Conservation (phyloP, 2,888 invertebrate genomes). For the Masnerella sp. region DNA sequence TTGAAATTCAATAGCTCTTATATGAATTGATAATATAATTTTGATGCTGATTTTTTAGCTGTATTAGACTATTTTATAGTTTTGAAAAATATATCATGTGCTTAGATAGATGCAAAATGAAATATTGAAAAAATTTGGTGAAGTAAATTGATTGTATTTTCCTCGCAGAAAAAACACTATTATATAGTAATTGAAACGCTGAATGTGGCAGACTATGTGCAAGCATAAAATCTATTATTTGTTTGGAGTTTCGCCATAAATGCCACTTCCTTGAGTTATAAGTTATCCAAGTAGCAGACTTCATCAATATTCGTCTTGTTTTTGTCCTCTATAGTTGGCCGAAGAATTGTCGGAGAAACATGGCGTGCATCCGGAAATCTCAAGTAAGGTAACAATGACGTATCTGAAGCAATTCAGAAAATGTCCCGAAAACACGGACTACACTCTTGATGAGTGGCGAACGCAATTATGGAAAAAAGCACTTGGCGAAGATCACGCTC, state of each 20-base stretch:
- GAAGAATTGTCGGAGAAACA: constrained; percentile 83
- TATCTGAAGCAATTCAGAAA: constrained; percentile 88
- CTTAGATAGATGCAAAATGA: too few species aligned
- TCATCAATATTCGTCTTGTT: constrained; percentile 59
- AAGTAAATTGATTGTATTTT: constrained; percentile 51
- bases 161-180: constrained; percentile 19
- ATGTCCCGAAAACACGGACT: constrained; percentile 87
- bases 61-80: too few species aligned
- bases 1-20: too few species aligned
- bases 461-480: constrained; percentile 87
- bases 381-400: constrained; percentile 82
- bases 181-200: constrained; percentile 38
- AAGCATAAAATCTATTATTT: constrained; percentile 43
- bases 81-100: too few species aligned
- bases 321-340: constrained; percentile 76
- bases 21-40: too few species aligned
- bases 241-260: constrained; percentile 55
- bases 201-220: constrained; percentile 47
- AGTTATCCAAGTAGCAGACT: constrained; percentile 25
- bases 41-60: too few species aligned
- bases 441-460: constrained; percentile 87
- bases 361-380: constrained; percentile 82
- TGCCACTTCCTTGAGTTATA: constrained; percentile 44
- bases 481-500: constrained; percentile 85
- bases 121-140: too few species aligned